These are phyloP conservation scores for Chaenogobius annularis DNA, from an alignment of 2,113 vertebrate genomes.

Conservation along the genomic window DNA sequence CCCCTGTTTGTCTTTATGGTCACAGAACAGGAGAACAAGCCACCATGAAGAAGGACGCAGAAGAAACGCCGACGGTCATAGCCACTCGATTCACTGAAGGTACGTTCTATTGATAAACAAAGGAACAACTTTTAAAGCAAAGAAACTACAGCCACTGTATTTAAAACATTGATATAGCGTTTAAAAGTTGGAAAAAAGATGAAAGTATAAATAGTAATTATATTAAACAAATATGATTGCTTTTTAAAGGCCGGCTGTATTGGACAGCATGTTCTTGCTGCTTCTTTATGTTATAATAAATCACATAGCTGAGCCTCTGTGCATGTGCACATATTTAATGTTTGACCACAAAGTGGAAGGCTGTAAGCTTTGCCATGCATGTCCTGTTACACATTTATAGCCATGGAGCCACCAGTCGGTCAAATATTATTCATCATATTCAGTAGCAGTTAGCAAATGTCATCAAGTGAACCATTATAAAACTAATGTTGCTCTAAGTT, in stretches of 20 bases:
- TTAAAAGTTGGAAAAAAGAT: neutral
- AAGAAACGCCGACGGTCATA: conserved; percentile 49
- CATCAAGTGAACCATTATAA: neutral
- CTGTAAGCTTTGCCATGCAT: conserved; percentile 10
- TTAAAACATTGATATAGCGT: neutral
- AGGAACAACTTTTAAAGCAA: neutral
- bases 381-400: conserved; percentile 54
- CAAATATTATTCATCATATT: conserved; percentile 35
- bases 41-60: conserved; percentile 52
- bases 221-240: neutral
- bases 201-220: neutral
- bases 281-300: conserved; percentile 6
- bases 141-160: no score
- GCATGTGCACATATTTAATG: conserved; percentile 49
- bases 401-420: conserved; percentile 12
- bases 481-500: neutral
- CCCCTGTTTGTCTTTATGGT: neutral
- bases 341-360: conserved; percentile 34
- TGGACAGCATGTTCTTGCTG: neutral
- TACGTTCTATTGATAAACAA: conserved; percentile 27
- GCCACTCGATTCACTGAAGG: conserved; percentile 63
- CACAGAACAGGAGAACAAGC: neutral
- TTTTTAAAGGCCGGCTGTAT: neutral
- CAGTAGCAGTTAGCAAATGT: conserved; percentile 20
- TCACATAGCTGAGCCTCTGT: conserved; percentile 2